Conservation (phyloP, 2,113 vertebrate genomes). For the Morone saxatilis region DNA sequence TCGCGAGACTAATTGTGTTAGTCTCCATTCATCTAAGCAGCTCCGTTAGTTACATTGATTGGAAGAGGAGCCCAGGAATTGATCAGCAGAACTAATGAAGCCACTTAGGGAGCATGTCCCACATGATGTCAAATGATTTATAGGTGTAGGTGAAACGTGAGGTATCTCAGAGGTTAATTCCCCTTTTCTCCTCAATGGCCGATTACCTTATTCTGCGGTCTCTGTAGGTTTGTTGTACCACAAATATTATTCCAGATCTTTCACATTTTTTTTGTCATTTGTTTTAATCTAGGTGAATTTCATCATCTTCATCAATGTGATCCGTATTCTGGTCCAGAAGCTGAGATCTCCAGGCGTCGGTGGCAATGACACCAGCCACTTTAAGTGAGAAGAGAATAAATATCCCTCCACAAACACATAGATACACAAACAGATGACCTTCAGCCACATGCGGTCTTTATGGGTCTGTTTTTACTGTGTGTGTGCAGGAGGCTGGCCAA, state of each 20-base stretch:
- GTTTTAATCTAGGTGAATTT: constrained; percentile 89
- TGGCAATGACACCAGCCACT: constrained; percentile 86
- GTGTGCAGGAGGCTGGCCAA: constrained; percentile 91
- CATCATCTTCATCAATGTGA: constrained; percentile 94
- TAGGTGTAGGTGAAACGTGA: neutral
- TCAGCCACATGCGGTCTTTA: neutral
- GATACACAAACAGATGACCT: neutral
- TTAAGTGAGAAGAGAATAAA: constrained; percentile 77
- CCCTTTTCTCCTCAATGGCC: no score
- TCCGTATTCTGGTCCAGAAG: constrained; percentile 95
- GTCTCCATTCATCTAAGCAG: neutral
- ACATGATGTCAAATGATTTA: neutral
- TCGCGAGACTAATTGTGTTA: neutral
- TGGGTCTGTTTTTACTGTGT: neutral
- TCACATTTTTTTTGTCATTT: neutral
- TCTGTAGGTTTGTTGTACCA: neutral
- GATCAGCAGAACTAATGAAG: neutral
- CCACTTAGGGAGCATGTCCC: neutral
- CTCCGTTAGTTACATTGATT: neutral
- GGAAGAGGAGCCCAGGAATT: neutral
- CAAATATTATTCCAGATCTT: neutral
- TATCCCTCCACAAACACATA: neutral
- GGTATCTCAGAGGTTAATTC: neutral
- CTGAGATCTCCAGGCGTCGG: constrained; percentile 92
- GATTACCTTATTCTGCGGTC: no score